Conservation (phyloP, 1,140 invertebrate species). For the Drosophila pallidifrons region DNA sequence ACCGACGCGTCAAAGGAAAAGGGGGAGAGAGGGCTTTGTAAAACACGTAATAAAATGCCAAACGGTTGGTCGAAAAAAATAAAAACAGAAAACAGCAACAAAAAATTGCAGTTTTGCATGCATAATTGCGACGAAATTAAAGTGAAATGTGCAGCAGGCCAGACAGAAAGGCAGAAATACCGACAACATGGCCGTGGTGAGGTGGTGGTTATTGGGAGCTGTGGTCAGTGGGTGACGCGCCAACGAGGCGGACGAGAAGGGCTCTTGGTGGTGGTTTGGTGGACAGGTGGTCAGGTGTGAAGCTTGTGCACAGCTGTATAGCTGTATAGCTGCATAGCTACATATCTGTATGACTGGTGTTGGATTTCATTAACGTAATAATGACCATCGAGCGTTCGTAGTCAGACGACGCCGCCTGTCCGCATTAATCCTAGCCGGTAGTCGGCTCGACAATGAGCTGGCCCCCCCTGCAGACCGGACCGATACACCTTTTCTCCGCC, state of each 20-base stretch:
- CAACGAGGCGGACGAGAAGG: conserved; percentile 53
- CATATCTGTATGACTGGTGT: conserved; percentile 73
- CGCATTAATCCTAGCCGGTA: conserved; percentile 69
- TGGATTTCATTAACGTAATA: conserved; percentile 82
- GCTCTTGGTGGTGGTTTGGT: conserved; percentile 12
- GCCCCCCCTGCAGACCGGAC: conserved; percentile 21
- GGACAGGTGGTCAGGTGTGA: conserved; percentile 62
- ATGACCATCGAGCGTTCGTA: conserved; percentile 60
- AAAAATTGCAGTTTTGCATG: conserved; percentile 81
- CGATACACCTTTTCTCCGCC: not conserved
- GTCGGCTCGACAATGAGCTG: conserved; percentile 29
- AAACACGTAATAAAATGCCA: conserved; percentile 72
- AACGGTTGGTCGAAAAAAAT: not conserved
- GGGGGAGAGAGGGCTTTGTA: conserved; percentile 29
- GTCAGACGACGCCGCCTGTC: conserved; percentile 39
- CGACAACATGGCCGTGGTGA: not conserved
- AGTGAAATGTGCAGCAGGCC: conserved; percentile 66
- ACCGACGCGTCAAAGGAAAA: not conserved
- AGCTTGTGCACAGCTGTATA: conserved; percentile 71
- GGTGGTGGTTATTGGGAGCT: conserved; percentile 15
- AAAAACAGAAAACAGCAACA: conserved; percentile 52
- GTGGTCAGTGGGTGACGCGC: conserved; percentile 56
- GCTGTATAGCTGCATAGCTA: conserved; percentile 40
- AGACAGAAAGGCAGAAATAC: not conserved
- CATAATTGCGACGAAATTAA: conserved; percentile 81